phyloP scores from a whole-genome alignment of 2,113 vertebrate species.

The Polypterus senegalus region DNA sequence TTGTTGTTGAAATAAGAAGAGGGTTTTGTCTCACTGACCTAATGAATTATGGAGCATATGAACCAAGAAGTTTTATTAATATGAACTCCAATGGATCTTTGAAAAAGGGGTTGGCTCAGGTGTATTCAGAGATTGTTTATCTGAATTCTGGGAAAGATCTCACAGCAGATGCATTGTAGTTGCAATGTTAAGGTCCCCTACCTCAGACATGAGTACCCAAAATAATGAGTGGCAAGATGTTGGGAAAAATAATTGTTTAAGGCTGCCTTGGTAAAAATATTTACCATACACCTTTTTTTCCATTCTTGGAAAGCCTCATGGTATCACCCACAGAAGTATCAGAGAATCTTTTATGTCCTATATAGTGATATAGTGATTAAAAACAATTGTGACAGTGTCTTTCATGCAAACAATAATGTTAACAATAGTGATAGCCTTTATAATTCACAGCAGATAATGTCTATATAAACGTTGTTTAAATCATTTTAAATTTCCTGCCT shows the following conservation, averaged over 20 bases:
- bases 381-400: too few species aligned
- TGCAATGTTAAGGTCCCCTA: slow-evolving; percentile 13
- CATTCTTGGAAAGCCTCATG: slow-evolving; percentile 13
- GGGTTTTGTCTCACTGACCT: slow-evolving; percentile 10
- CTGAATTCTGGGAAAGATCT: slow-evolving; percentile 21
- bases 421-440: too few species aligned
- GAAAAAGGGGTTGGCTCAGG: slow-evolving; percentile 10
- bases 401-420: too few species aligned
- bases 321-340: slow-evolving; percentile 14
- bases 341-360: slow-evolving; percentile 11
- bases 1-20: slow-evolving; percentile 5
- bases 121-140: slow-evolving; percentile 16
- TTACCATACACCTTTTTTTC: slow-evolving; percentile 16
- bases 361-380: background rate
- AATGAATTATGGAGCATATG: background rate
- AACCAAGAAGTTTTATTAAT: slow-evolving; percentile 8
- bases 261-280: slow-evolving; percentile 14
- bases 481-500: too few species aligned
- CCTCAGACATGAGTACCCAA: slow-evolving; percentile 16
- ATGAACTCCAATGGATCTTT: slow-evolving; percentile 18
- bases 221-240: slow-evolving; percentile 14
- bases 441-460: too few species aligned
- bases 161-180: slow-evolving; percentile 15
- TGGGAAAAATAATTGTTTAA: slow-evolving; percentile 11
- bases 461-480: too few species aligned